phyloP scores from a whole-genome alignment of 2,888 invertebrate genomes.

The Hyposoter dolosus region DNA sequence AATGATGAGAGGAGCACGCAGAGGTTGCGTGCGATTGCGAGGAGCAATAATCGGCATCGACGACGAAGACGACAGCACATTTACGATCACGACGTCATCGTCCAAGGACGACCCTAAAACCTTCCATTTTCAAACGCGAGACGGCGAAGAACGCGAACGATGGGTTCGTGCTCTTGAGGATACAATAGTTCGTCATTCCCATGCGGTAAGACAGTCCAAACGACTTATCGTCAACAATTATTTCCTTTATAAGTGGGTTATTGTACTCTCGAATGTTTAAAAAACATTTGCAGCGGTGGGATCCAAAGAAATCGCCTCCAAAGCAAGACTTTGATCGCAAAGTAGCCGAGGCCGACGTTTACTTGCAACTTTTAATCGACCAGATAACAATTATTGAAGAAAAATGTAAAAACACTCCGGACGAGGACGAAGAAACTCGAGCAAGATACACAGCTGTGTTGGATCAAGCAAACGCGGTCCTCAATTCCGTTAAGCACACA shows the following conservation, averaged over 20 bases:
- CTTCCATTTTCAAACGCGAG: conserved; percentile 99
- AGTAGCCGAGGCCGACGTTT: conserved; percentile 97
- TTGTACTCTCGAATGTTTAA: neutral
- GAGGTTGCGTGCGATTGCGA: conserved; percentile 98
- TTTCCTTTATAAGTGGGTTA: neutral
- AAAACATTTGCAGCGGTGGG: conserved; percentile 85
- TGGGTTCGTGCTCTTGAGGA: conserved; percentile 99
- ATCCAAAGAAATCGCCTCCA: conserved; percentile 86
- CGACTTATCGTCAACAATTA: neutral
- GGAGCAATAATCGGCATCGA: conserved; percentile 99
- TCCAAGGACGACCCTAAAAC: conserved; percentile 97
- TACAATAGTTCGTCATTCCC: conserved; percentile 94
- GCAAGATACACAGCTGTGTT: conserved; percentile 79
- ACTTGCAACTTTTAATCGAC: conserved; percentile 97
- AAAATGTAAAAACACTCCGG: conserved; percentile 74
- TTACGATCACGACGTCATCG: conserved; percentile 93
- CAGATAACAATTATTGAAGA: conserved; percentile 90
- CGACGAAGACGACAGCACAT: conserved; percentile 99
- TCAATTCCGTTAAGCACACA: conserved; percentile 99
- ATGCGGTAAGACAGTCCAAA: conserved; percentile 84
- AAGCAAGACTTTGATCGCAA: conserved; percentile 91
- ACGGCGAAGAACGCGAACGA: conserved; percentile 96
- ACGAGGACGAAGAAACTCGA: conserved; percentile 77
- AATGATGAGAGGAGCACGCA: conserved; percentile 98
- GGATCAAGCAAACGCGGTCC: conserved; percentile 89